These are phyloP conservation scores for Phragmatobia fuliginosa DNA, from an alignment of 2,888 invertebrate genomes.

Conservation along the genomic window DNA sequence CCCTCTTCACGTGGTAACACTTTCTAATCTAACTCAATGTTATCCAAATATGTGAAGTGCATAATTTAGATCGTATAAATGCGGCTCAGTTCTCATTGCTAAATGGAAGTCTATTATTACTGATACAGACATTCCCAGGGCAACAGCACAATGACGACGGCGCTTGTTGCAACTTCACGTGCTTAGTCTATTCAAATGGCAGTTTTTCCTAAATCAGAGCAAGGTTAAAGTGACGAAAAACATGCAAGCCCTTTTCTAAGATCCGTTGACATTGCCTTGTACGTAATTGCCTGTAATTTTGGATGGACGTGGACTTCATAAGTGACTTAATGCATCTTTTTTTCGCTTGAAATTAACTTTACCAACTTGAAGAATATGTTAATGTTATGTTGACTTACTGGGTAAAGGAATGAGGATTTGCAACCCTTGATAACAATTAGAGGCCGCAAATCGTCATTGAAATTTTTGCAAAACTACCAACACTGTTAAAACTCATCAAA, in stretches of 20 bases:
- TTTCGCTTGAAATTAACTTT: not conserved
- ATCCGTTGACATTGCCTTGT: slow-evolving; percentile 2
- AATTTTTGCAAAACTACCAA: not conserved
- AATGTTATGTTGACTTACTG: too few species aligned
- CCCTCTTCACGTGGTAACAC: slow-evolving; percentile 14
- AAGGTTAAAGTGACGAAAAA: slow-evolving; percentile 34
- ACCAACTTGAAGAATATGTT: too few species aligned
- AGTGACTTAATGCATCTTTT: not conserved
- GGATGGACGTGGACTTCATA: not conserved
- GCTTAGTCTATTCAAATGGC: slow-evolving; percentile 43
- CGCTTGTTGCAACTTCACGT: slow-evolving; percentile 51
- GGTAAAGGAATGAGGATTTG: too few species aligned
- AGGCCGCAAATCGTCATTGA: too few species aligned
- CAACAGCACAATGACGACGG: slow-evolving; percentile 28
- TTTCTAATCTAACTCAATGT: slow-evolving; percentile 19
- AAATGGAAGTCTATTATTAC: slow-evolving; percentile 46
- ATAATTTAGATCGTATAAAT: slow-evolving; percentile 55
- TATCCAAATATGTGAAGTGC: slow-evolving; percentile 25
- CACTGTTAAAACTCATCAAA: too few species aligned
- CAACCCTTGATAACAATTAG: too few species aligned
- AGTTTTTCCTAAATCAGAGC: slow-evolving; percentile 44
- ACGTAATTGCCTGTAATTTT: not conserved
- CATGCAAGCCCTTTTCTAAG: slow-evolving; percentile 20
- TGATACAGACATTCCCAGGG: slow-evolving; percentile 45
- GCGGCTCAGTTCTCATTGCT: slow-evolving; percentile 55